These are phyloP conservation scores for Ceratothoa steindachneri DNA, from an alignment of 2,888 invertebrate species.

Conservation along the genomic window DNA sequence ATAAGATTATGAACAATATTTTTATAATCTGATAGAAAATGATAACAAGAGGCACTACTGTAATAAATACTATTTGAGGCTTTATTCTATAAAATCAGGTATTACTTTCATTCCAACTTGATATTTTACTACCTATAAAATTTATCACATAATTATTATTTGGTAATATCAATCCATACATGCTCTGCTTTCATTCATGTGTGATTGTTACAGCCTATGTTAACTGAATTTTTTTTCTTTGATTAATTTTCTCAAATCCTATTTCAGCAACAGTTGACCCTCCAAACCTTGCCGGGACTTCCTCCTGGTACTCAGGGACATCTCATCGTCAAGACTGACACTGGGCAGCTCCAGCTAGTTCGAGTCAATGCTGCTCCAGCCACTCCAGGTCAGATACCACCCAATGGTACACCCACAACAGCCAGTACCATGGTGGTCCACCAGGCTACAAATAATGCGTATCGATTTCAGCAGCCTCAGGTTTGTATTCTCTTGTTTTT, in stretches of 20 bases:
- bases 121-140: no score
- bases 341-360: slow-evolving; percentile 89
- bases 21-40: no score
- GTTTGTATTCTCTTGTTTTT: slow-evolving; percentile 16
- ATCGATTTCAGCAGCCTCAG: slow-evolving; percentile 51
- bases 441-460: slow-evolving; percentile 23
- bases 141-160: no score
- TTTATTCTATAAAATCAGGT: no score
- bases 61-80: no score
- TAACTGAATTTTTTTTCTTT: slow-evolving; percentile 11
- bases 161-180: no score
- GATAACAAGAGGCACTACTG: no score
- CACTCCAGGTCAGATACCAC: slow-evolving; percentile 59
- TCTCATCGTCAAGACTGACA: slow-evolving; percentile 91
- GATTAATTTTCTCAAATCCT: no score
- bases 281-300: slow-evolving; percentile 78
- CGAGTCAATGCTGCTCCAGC: slow-evolving; percentile 63
- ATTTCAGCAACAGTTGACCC: slow-evolving; percentile 65
- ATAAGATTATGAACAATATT: no score
- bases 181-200: no score
- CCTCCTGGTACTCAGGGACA: slow-evolving; percentile 79
- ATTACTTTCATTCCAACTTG: no score
- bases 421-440: slow-evolving; percentile 18
- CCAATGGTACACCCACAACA: slow-evolving; percentile 35
- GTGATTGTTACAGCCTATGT: no score